These are phyloP conservation scores for Scaptomyza parva DNA, from an alignment of 2,888 invertebrate species.

Conservation along the genomic window DNA sequence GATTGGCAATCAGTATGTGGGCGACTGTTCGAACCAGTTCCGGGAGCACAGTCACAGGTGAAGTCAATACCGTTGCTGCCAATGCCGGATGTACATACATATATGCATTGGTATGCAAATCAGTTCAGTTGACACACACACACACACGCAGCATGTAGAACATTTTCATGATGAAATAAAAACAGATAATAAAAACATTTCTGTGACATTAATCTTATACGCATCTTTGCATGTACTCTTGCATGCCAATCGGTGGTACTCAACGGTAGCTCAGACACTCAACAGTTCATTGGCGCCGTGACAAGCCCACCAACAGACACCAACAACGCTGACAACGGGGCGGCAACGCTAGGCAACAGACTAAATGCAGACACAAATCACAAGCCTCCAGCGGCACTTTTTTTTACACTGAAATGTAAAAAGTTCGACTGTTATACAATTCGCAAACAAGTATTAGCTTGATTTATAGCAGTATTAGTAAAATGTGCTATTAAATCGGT, in stretches of 20 bases:
- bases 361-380: constrained; percentile 43
- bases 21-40: constrained; percentile 46
- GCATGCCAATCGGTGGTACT: constrained; percentile 22
- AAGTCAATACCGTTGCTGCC: constrained; percentile 44
- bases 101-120: constrained; percentile 65
- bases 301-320: constrained; percentile 67
- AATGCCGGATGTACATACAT: constrained; percentile 76
- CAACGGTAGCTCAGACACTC: constrained; percentile 51
- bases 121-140: constrained; percentile 21
- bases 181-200: constrained; percentile 12
- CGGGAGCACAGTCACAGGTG: constrained; percentile 66
- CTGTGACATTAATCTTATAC: constrained; percentile 32
- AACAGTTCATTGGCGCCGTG: constrained; percentile 64
- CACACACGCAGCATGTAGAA: constrained; percentile 34
- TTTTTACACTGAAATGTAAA: no score
- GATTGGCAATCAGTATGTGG: constrained; percentile 13
- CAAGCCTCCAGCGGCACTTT: constrained; percentile 31
- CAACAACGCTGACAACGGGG: background rate
- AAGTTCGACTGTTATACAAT: background rate
- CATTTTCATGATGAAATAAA: constrained; percentile 65
- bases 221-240: constrained; percentile 43
- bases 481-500: no score
- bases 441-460: no score
- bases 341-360: constrained; percentile 31
- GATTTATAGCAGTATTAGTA: no score